phyloP scores from a whole-genome alignment of 2,797 vertebrate genomes.

The Melanotaenia pygmaea region DNA sequence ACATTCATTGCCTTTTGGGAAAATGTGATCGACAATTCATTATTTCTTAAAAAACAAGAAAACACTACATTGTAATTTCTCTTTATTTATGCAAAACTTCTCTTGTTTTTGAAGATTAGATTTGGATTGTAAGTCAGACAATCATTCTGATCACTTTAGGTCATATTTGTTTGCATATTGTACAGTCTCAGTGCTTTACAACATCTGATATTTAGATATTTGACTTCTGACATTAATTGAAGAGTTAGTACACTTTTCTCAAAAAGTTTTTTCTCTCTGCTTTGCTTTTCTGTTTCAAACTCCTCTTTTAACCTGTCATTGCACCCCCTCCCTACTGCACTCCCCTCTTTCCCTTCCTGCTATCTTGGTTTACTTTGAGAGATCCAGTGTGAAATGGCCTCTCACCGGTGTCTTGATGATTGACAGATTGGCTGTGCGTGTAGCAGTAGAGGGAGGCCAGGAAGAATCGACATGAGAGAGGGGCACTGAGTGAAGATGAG shows the following conservation, averaged over 20 bases:
- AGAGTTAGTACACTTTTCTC: background rate
- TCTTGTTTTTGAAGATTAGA: too few relatives aligned
- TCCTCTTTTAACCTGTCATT: slow-evolving; percentile 50
- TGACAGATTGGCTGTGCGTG: slow-evolving; percentile 64
- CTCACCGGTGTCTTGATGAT: slow-evolving; percentile 62
- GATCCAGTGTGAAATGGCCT: slow-evolving; percentile 65
- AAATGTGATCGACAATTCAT: too few relatives aligned
- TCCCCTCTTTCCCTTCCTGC: slow-evolving; percentile 4
- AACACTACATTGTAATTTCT: too few relatives aligned
- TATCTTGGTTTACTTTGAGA: slow-evolving; percentile 48
- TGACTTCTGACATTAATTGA: background rate
- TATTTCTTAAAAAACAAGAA: too few relatives aligned
- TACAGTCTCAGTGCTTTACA: background rate
- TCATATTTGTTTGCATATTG: too few relatives aligned
- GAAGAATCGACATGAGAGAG: slow-evolving; percentile 26
- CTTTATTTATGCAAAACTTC: too few relatives aligned
- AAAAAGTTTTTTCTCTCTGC: background rate
- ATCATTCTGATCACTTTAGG: too few relatives aligned
- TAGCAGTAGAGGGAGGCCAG: slow-evolving; percentile 27
- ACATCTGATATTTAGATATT: background rate
- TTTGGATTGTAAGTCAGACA: too few relatives aligned
- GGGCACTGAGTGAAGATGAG: slow-evolving; percentile 21
- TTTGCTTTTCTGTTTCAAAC: slow-evolving; percentile 27
- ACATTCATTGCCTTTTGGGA: background rate
- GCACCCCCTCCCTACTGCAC: slow-evolving; percentile 17